phyloP scores from a whole-genome alignment of 1,140 invertebrate genomes.

The Heterodera carotae region DNA sequence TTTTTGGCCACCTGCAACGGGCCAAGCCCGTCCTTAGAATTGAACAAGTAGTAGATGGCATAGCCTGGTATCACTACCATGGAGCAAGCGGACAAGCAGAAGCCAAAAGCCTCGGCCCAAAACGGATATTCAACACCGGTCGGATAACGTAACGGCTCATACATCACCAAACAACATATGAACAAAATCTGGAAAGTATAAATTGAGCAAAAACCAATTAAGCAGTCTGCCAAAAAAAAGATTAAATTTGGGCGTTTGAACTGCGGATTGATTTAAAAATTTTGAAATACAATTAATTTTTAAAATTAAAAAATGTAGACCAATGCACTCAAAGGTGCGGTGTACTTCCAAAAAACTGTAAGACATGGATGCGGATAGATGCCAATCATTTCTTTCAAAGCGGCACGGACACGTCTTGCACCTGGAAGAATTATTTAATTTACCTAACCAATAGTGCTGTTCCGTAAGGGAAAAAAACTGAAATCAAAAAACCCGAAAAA shows the following conservation, averaged over 20 bases:
- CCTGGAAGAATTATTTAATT: constrained; percentile 66
- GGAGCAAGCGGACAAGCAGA: constrained; percentile 87
- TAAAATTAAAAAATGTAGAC: no score
- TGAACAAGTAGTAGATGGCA: constrained; percentile 68
- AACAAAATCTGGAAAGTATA: constrained; percentile 44
- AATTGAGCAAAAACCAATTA: no score
- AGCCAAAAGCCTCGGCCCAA: constrained; percentile 90
- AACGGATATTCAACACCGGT: constrained; percentile 75
- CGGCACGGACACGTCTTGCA: constrained; percentile 89
- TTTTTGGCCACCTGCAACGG: constrained; percentile 1
- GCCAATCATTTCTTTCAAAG: constrained; percentile 97
- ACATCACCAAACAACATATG: constrained; percentile 79
- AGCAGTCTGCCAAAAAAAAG: no score
- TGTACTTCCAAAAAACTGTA: constrained; percentile 83
- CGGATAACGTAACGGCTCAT: constrained; percentile 82
- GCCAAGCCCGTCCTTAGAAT: constrained; percentile 10
- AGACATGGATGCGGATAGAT: constrained; percentile 90
- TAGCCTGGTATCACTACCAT: constrained; percentile 92
- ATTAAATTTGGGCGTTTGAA: neutral
- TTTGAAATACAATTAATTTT: constrained; percentile 38
- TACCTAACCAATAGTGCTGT: neutral
- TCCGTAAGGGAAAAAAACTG: no score
- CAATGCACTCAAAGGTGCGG: constrained; percentile 83
- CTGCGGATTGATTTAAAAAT: neutral
- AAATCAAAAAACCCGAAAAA: no score